Base-by-base conservation (phyloP, 2,888 invertebrate genomes). In the Meta bourneti region DNA sequence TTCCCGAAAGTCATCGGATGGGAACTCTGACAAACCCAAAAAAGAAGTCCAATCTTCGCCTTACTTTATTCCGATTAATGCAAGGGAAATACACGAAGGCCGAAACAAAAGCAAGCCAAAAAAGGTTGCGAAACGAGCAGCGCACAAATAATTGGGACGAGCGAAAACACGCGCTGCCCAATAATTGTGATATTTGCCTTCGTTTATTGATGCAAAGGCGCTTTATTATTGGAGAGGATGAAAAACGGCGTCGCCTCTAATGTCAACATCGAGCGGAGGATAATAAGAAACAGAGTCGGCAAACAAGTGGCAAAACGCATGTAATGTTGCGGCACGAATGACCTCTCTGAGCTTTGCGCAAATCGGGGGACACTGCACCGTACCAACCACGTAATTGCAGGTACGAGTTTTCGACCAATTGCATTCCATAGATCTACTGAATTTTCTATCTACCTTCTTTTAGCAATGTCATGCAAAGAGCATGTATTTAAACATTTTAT, bases 201-300 rank as follows among this genome's bases (percentile, higher is more conserved):
- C 61, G 61, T 16, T 61, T 61, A 61, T 61, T 61, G 61, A 61
- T 61, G 61, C 61, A 34, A 34, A 34, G 34, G 34, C 16, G 61
- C 61, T 9, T 34, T 34, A 61, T 61, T 61, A 16, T 61, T 61
- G 52, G 13, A 75, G 48, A 0, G 34, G 16, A 77, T 70, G 71
- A 72, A 83, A 81, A 84, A 16, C 75, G 16, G 54, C 52, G 51
- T 88, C 79, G 75, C 61, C 74, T 70, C 81, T 69, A 75, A 69
- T 70, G 88, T 88, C 81, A 88, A 88, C 75, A 88, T n/a, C 13
- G 19, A 51, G 19, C 70, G n/a, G n/a, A 82, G 19, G 51, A 51
- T 19, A 51, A 19, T 49, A 16, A 84, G 16, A 74, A 61, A 84
- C 13, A 11, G 61, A 75, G 20, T 20, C 72, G 54, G 61, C 84